Evolutionary conservation across 2,888 invertebrate genomes (phyloP).

Genomic region (Heliconius charithonia): DNA sequence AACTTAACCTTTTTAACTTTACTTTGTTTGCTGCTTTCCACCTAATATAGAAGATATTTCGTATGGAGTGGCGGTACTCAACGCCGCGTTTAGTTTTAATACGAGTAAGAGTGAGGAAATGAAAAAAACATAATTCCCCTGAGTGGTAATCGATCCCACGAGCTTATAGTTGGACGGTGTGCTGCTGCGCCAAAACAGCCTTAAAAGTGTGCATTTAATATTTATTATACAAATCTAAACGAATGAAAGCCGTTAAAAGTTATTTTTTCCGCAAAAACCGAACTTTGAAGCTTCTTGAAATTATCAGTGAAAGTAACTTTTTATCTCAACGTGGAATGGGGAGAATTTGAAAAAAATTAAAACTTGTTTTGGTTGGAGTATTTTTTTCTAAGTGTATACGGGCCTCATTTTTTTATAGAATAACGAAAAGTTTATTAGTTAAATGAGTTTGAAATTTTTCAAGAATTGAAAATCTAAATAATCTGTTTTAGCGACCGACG

Average conservation of each 20-base stretch:
- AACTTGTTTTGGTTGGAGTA: background rate
- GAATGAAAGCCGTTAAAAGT: background rate
- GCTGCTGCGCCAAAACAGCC: background rate
- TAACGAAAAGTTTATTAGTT: too few species aligned
- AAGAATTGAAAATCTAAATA: too few species aligned
- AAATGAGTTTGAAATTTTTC: background rate
- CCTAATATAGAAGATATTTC: too few species aligned
- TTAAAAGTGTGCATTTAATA: background rate
- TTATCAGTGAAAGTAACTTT: constrained; percentile 1
- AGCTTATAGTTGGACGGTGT: too few species aligned
- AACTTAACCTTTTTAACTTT: too few species aligned
- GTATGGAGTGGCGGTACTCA: too few species aligned
- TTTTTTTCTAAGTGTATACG: background rate
- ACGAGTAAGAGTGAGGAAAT: too few species aligned
- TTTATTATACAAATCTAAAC: background rate
- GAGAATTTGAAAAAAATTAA: background rate
- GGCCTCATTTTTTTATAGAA: background rate
- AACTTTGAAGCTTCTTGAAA: constrained; percentile 2
- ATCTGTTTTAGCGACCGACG: too few species aligned
- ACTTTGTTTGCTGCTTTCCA: too few species aligned
- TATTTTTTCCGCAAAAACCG: background rate
- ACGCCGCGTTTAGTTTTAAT: too few species aligned
- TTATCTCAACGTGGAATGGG: background rate
- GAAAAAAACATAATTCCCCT: too few species aligned
- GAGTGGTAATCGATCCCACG: too few species aligned